These are phyloP conservation scores for Spinus pinus DNA, from an alignment of 2,797 vertebrate species.

Conservation along the genomic window DNA sequence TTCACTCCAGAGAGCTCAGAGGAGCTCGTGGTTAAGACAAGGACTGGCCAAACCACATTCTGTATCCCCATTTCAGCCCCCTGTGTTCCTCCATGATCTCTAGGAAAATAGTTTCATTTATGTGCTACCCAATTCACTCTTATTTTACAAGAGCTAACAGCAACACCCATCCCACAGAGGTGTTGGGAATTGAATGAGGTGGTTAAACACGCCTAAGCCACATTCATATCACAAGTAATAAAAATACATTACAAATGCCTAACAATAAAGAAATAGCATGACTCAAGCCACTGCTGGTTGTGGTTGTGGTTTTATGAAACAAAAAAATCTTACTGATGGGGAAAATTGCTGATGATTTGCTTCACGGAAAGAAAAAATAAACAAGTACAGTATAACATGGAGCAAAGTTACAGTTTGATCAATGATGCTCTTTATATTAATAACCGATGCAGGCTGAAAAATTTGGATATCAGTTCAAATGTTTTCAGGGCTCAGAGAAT, in stretches of 20 bases:
- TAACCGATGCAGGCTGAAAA: neutral
- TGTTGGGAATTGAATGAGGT: neutral
- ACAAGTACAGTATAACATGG: neutral
- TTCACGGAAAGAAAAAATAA: slow-evolving; percentile 56
- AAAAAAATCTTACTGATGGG: slow-evolving; percentile 49
- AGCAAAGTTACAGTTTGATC: slow-evolving; percentile 13
- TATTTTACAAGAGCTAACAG: neutral
- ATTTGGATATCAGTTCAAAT: neutral
- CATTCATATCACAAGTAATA: slow-evolving; percentile 27
- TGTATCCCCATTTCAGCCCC: slow-evolving; percentile 21
- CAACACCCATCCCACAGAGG: neutral
- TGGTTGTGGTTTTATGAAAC: slow-evolving; percentile 54
- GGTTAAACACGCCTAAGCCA: slow-evolving; percentile 11
- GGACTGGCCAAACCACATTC: slow-evolving; percentile 10
- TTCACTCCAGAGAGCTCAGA: neutral
- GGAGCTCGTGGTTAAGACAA: neutral
- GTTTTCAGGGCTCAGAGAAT: neutral
- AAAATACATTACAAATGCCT: slow-evolving; percentile 54
- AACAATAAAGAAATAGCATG: slow-evolving; percentile 61
- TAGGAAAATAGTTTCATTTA: neutral
- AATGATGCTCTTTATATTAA: neutral
- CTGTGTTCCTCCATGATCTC: neutral
- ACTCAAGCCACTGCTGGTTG: slow-evolving; percentile 45
- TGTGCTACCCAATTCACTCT: neutral
- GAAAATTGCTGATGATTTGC: slow-evolving; percentile 59